Conservation (phyloP, 2,888 invertebrate species). For the Sinotaia quadrata region DNA sequence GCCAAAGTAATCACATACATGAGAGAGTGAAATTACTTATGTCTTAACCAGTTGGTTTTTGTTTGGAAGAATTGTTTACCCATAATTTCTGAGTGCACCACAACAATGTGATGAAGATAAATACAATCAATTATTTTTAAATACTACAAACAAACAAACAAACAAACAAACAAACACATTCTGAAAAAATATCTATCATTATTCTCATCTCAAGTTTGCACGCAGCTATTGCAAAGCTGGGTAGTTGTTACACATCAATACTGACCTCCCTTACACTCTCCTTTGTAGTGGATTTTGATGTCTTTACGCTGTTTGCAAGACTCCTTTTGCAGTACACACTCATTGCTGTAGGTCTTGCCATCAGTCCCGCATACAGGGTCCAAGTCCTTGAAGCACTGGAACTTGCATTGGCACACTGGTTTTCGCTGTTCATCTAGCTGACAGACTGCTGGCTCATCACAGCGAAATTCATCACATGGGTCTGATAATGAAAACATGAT, state of each 20-base stretch:
- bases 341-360: conserved; percentile 92
- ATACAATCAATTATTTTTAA: too few relatives aligned
- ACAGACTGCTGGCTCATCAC: conserved; percentile 86
- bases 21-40: too few relatives aligned
- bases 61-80: too few relatives aligned
- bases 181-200: too few relatives aligned
- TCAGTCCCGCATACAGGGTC: conserved; percentile 93
- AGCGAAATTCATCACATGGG: conserved; percentile 86
- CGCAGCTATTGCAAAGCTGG: too few relatives aligned
- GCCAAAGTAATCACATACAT: too few relatives aligned
- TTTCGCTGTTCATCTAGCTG: conserved; percentile 83
- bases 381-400: conserved; percentile 73
- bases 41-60: too few relatives aligned
- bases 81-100: too few relatives aligned
- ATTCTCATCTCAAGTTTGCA: too few relatives aligned
- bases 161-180: too few relatives aligned
- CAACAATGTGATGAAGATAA: too few relatives aligned
- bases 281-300: conserved; percentile 83
- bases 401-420: conserved; percentile 86
- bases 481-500: conserved; percentile 76
- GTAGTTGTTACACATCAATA: conserved; percentile 4
- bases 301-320: conserved; percentile 84
- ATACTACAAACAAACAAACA: too few relatives aligned
- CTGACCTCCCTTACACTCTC: conserved; percentile 83
- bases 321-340: conserved; percentile 92